Base-by-base conservation (phyloP, 1,140 invertebrate species). In the Drosophila repleta region DNA sequence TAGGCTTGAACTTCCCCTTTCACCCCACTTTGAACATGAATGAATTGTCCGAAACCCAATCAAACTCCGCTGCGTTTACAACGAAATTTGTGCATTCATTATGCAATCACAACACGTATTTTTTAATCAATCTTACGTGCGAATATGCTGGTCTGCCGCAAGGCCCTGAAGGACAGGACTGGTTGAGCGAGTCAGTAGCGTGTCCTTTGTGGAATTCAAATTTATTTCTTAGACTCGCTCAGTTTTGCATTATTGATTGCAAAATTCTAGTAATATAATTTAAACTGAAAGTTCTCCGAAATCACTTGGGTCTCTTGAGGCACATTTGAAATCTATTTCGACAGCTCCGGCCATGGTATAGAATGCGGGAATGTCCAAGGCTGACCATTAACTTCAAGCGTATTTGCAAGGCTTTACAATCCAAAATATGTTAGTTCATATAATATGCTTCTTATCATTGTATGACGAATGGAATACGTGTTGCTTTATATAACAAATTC, bases 91-190 rank as follows among this genome's bases (percentile, higher is more conserved):
- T 67, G 74, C 58, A 71, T 71, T 72, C 56, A 61, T 87, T 88
- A 76, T 71, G 66, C 76, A 83, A 79, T 63, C 63, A 46, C 46
- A 63, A 60, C 83, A 87, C 83, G 83, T 88, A 79, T 61, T 60
- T 73, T 79, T 79, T 87, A 88, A 87, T 87, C 76, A 88, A 71
- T 76, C 58, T 48, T 83, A 79, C 83, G 83, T 83, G 83, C 58
- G 35, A 76, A 82, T 76, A 76, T 45, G 55, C 67, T 52, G 26
- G 70, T 58, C 73, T 49, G 2, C 29, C 35, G 32, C 5, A 37
- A 46, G 18, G 24, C 29, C 21, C 45, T 5, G 18, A 63, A 46
- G n/a, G 8, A 37, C 39, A 17, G 4, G 10, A 39, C 21, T 20
- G 35, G 35, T 11, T 13, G 7, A 26, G 15, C 15, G 18, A 11